Evolutionary conservation across 2,113 vertebrate genomes (phyloP).

Genomic region (Phalacrocorax aristotelis): DNA sequence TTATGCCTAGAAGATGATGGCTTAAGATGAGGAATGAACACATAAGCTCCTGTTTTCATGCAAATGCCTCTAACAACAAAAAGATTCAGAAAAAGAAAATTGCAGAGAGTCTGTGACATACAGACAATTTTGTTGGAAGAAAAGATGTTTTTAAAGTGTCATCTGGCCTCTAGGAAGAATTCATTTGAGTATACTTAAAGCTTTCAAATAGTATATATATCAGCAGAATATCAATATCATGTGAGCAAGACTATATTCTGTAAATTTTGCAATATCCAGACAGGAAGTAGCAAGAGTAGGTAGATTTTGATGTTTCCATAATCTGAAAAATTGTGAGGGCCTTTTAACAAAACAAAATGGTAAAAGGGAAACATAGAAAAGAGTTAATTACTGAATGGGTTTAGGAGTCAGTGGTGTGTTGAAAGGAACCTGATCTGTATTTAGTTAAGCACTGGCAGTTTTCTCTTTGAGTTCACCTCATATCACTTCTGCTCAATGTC

Average conservation of each 20-base stretch:
- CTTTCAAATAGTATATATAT: not conserved
- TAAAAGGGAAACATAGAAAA: not conserved
- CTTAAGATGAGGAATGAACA: constrained; percentile 16
- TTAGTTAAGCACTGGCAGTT: not conserved
- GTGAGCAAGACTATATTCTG: not conserved
- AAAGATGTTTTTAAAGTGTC: not conserved
- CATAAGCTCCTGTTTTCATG: constrained; percentile 7
- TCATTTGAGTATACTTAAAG: not conserved
- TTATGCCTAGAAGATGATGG: not conserved
- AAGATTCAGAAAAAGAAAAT: not conserved
- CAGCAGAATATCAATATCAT: not conserved
- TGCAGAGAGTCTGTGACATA: not conserved
- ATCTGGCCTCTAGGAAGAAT: not conserved
- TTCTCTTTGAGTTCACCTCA: not conserved
- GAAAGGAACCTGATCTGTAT: not conserved
- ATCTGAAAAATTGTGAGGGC: not conserved
- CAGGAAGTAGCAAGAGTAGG: not conserved
- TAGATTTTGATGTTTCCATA: not conserved
- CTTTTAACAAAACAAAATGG: not conserved
- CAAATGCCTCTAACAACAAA: constrained; percentile 20
- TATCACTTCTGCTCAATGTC: not conserved
- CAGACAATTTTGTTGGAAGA: not conserved
- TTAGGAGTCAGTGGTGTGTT: not conserved
- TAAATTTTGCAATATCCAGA: not conserved
- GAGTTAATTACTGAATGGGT: not conserved